These are phyloP conservation scores for Thereva nobilitata DNA, from an alignment of 2,888 invertebrate species.

Conservation along the genomic window DNA sequence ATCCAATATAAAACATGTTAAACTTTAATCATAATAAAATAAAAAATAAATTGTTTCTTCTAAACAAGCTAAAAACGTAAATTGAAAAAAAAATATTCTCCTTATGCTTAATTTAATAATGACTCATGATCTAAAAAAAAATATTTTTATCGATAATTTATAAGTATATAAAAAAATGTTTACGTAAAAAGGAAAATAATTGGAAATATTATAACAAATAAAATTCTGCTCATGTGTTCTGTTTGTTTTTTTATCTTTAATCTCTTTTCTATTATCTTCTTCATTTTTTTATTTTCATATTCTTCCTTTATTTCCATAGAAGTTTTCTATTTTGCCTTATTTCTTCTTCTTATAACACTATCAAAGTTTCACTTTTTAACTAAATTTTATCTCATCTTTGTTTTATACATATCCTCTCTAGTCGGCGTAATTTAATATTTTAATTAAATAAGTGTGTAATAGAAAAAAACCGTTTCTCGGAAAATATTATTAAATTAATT, in stretches of 20 bases:
- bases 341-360: not conserved
- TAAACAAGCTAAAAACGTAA: conserved; percentile 32
- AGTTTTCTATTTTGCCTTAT: not conserved
- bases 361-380: conserved; percentile 3
- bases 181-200: conserved; percentile 10
- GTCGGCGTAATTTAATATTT: not conserved
- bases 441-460: not conserved
- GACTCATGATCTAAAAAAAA: conserved; percentile 24
- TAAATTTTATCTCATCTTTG: not conserved
- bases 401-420: not conserved
- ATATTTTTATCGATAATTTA: not conserved
- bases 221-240: too few relatives aligned
- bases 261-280: not conserved
- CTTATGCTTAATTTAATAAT: conserved; percentile 21
- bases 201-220: too few relatives aligned
- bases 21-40: conserved; percentile 24
- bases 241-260: too few relatives aligned
- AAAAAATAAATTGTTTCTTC: conserved; percentile 25
- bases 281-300: not conserved
- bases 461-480: not conserved
- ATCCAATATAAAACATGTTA: conserved; percentile 26
- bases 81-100: conserved; percentile 20
- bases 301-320: not conserved
- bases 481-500: conserved; percentile 30
- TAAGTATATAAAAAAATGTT: conserved; percentile 12